Base-by-base conservation (phyloP, 2,888 invertebrate species). In the Ormyrus pomaceus region DNA sequence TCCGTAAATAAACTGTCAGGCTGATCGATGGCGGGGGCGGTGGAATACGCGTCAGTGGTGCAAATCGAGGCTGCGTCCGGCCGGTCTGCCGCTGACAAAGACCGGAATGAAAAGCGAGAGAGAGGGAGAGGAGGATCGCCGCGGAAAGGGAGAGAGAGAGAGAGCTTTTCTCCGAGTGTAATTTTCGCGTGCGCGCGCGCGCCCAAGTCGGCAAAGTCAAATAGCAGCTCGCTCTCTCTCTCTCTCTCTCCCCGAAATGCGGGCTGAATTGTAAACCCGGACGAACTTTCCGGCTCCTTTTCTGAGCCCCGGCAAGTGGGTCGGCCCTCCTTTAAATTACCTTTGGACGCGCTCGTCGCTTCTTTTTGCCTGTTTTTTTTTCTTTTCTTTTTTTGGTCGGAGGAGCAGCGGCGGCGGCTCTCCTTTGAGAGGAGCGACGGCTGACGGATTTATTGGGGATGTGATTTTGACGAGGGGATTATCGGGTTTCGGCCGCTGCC, bases 291-390 rank as follows among this genome's bases (percentile, higher is more conserved):
- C 87, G 84, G 85, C 74, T 76, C 34, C 71, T 88, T 88, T 86
- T 86, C 86, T 85, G 86, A 82, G 86, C 84, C 84, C 80, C 85
- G 81, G 84, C 75, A 75, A 83, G 83, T 78, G 80, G 82, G 83
- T 83, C 82, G 83, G 83, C 75, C 84, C 86, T 87, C 87, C 87
- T 88, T 89, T 88, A 88, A 88, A 89, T 89, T 89, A 88, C 88
- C 88, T 89, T 88, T 88, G 89, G 88, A 88, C 88, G 87, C 19
- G 19, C 87, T 88, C 87, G 88, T 87, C 19, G 19, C 19, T 19
- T 19, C 19, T 19, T 19, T 19, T 19, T 19, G 19, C 19, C 19
- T 19, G 19, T 19, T 19, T 19, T 19, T 19, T 19, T 1, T 19
- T 19, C 1, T 19, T 19, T 19, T 19, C 1, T 1, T 19, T 19